A percentile compares a stretch with the other conserved stretches of the same genome.
Conservation (phyloP, 2,797 vertebrate genomes). For the Microchirus variegatus region DNA sequence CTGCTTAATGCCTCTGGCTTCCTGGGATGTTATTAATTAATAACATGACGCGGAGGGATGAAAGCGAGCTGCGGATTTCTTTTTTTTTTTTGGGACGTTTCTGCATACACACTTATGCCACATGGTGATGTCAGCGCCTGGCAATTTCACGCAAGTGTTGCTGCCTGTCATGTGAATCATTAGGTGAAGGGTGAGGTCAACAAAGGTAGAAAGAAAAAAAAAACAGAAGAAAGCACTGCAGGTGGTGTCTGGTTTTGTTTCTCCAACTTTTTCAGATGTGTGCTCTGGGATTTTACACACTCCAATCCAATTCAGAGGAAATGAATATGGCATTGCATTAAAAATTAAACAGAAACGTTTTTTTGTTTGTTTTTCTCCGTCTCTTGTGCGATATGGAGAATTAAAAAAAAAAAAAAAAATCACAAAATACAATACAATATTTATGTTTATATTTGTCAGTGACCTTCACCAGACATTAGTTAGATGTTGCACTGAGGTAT, state of each 20-base stretch:
- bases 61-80: constrained; percentile 59
- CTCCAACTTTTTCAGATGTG: not conserved
- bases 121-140: constrained; percentile 23
- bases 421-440: not conserved
- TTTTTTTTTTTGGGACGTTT: constrained; percentile 31
- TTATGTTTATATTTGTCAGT: not conserved
- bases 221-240: not conserved
- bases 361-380: not conserved
- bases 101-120: constrained; percentile 25
- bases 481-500: too few species aligned
- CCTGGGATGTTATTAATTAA: constrained; percentile 76
- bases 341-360: not conserved
- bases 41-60: constrained; percentile 24
- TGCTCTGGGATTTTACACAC: not conserved
- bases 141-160: constrained; percentile 23
- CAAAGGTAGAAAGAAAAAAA: not conserved
- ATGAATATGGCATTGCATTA: not conserved
- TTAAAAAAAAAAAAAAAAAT: too few species aligned
- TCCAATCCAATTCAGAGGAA: not conserved
- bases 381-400: not conserved
- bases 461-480: too few species aligned
- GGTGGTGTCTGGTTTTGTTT: not conserved
- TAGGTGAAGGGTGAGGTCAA: constrained; percentile 6
- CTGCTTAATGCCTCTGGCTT: constrained; percentile 68
- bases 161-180: not conserved